These are phyloP conservation scores for Tribolium freemani DNA, from an alignment of 2,888 invertebrate species.

Conservation along the genomic window DNA sequence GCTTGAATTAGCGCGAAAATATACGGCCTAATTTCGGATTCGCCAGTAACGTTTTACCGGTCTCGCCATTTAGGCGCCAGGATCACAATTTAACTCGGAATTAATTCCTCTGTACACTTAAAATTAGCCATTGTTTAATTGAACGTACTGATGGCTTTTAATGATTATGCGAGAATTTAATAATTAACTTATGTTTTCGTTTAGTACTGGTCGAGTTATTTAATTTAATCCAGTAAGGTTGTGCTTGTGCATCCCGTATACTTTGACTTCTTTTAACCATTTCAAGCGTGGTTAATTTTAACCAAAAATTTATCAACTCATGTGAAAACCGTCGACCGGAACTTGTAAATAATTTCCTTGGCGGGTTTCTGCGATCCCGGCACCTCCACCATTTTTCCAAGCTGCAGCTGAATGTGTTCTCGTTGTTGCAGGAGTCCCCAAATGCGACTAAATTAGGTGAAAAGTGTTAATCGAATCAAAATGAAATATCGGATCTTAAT, in stretches of 20 bases:
- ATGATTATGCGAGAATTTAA: conserved; percentile 26
- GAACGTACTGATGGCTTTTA: conserved; percentile 38
- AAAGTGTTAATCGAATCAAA: conserved; percentile 24
- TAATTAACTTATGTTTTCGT: conserved; percentile 26
- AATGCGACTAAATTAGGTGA: conserved; percentile 31
- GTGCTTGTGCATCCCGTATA: not conserved
- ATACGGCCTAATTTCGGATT: conserved; percentile 37
- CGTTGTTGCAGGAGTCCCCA: conserved; percentile 17
- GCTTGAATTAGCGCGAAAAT: conserved; percentile 24
- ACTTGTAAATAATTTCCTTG: not conserved
- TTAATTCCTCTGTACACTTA: conserved; percentile 36
- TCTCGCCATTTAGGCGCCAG: conserved; percentile 34
- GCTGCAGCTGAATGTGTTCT: not conserved
- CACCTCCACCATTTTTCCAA: conserved; percentile 4
- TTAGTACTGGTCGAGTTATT: conserved; percentile 11
- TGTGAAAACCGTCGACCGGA: not conserved
- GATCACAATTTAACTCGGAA: conserved; percentile 39
- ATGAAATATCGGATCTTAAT: conserved; percentile 33
- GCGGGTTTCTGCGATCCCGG: not conserved
- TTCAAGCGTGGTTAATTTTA: not conserved
- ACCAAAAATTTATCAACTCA: not conserved
- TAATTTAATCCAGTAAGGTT: conserved; percentile 10
- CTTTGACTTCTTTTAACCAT: too few relatives aligned
- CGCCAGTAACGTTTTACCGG: conserved; percentile 30
- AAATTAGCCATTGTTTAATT: conserved; percentile 41